Percentiles rank a stretch among this genome's conserved stretches.
Evolutionary conservation across 92 coral and sea anemone species (phyloP).

Genomic region (Muricea muricata): DNA sequence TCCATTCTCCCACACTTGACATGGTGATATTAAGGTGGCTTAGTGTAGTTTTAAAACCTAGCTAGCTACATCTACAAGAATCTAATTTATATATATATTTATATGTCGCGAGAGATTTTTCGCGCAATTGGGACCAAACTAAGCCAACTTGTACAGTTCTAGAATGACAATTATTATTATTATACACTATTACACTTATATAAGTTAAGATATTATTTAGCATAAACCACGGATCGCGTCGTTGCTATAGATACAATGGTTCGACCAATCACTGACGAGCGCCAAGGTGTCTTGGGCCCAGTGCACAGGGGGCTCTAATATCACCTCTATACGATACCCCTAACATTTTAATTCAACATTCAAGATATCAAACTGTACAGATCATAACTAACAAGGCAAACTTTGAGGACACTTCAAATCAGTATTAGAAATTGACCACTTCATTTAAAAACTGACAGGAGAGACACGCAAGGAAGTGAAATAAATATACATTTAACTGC

Average conservation of each 20-base stretch:
- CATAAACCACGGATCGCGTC: background rate
- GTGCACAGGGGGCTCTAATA: background rate
- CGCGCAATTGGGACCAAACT: background rate
- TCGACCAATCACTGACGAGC: constrained; percentile 5
- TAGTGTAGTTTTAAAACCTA: constrained; percentile 40
- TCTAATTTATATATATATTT: background rate
- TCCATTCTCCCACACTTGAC: constrained; percentile 10
- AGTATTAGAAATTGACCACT: too few species aligned
- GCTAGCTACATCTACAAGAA: constrained; percentile 27
- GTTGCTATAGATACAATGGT: constrained; percentile 19
- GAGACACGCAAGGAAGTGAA: too few species aligned
- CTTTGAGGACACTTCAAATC: too few species aligned
- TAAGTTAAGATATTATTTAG: constrained; percentile 26
- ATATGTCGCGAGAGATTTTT: background rate
- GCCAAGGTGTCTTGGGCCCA: background rate
- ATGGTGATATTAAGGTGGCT: constrained; percentile 37
- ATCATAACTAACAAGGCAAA: too few species aligned
- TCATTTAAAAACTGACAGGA: too few species aligned
- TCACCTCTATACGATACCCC: background rate
- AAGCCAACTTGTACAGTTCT: constrained; percentile 22
- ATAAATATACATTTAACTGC: too few species aligned
- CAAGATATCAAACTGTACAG: background rate
- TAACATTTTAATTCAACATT: background rate
- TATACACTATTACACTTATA: constrained; percentile 32
- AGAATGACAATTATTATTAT: constrained; percentile 10